Base-by-base conservation (phyloP, 2,888 invertebrate genomes). In the Meghimatium bilineatum region DNA sequence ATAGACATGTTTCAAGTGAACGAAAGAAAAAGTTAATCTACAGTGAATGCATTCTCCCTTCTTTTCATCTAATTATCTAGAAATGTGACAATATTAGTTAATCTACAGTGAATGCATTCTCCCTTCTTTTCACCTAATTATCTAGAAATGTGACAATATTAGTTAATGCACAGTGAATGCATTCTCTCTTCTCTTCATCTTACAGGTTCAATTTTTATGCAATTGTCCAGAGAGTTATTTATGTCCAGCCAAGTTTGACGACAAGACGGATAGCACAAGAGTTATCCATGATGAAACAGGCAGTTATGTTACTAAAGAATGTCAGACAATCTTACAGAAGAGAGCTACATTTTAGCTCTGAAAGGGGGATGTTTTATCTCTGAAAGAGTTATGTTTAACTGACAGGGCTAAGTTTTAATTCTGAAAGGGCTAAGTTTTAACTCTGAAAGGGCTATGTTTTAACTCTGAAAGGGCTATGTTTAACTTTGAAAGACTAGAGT, bases 201-300 rank as follows among this genome's bases (percentile, higher is more conserved):
- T 6, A 20, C 82, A 85, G 80, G 77, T 87, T 26, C 38, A 87
- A 82, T 89, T 90, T 84, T 82, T 87, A n/a, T 90, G 90, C 86
- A 87, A 88, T 80, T 90, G 90, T 83, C 87, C 88, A 52, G 80
- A 81, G 2, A 88, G 87, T 10, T 87, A 87, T 63, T 86, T 88
- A 78, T 90, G 90, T 83, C 88, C 88, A 52, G 88, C 88, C 82
- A 85, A 86, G 66, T 85, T 87, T 17, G 87, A 88, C 34, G 85
- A 89, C 6, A 87, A 88, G 34, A 71, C 69, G 29, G 79, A 85
- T 23, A 69, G 75, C 6, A 80, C 86, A 34, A 72, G 78, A 44
- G 36, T 80, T 1, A 34, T 49, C 23, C 56, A 34, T 23, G 85
- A 84, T 66, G 80, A 77, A 34, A 71, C 79, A 12, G 84, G 82